Evolutionary conservation across 2,797 vertebrate species (phyloP), one percentile per base, ranked within the genome.

Genomic region (Rhodeus uyekii): DNA sequence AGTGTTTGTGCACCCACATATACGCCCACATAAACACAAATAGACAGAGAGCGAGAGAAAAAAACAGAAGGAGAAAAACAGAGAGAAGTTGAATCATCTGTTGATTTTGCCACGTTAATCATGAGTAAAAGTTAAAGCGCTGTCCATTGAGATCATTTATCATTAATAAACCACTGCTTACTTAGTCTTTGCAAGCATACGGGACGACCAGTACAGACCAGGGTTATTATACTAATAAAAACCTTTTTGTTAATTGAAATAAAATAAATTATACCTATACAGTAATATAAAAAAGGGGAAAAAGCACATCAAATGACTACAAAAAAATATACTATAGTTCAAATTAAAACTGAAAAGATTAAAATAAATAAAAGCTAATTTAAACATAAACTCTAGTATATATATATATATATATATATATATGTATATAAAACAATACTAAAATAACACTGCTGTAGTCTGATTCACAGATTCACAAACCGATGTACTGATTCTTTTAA

Each of bases 21-120:
- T 60, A 63, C 58, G 9, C 78, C 53, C 67, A 32, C 78, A 81
- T 60, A 63, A 60, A 63, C 39, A 63, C 68, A 63, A 48, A 48
- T 60, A 71, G 58, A 71, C 69, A 4, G n/a, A 64, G 29, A 60
- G 38, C 24, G 50, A 48, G 24, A 34, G 7, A 29, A 38, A 12
- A 55, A 68, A 64, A 36, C 22, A 48, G 38, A 34, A 1, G 32
- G 39, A 60, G 39, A 46, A 68, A 80, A 71, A 80, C 65, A 80
- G 67, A 60, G 38, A 19, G n/a, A 73, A 24, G 42, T 27, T 44
- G 19, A 80, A 80, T 71, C 38, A 69, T 38, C 36, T 68, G 32
- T 74, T 22, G 63, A 55, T 78, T 60, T 69, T 44, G 65, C 48
- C 46, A 50, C 29, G 67, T 71, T 48, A 71, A 71, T 71, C 38